Conservation (phyloP, 2,113 vertebrate genomes). For the Albula glossodonta region DNA sequence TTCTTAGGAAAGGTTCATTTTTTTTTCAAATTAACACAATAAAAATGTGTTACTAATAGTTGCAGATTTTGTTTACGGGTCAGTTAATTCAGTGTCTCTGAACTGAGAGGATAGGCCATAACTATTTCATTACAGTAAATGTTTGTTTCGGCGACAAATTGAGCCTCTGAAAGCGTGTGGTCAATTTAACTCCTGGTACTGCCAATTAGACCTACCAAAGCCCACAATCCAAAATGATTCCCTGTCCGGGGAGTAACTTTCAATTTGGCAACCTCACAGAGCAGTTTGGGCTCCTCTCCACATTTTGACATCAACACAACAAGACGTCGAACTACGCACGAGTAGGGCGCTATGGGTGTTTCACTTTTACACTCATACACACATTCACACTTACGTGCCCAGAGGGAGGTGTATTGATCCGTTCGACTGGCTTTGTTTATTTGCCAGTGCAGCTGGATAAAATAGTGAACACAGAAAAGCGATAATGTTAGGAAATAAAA, state of each 20-base stretch:
- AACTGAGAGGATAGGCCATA: no score
- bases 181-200: no score
- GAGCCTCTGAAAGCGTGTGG: no score
- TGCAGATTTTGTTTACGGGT: no score
- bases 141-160: no score
- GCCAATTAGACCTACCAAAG: background rate
- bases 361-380: background rate
- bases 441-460: background rate
- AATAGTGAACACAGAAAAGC: background rate
- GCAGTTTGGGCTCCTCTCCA: background rate
- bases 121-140: no score
- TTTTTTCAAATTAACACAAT: no score
- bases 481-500: background rate
- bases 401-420: background rate
- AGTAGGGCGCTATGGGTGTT: background rate
- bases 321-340: constrained; percentile 13
- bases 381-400: background rate
- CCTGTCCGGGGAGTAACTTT: background rate
- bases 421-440: background rate
- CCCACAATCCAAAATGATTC: background rate
- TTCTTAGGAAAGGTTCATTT: no score
- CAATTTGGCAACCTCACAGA: background rate
- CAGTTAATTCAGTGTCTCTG: no score
- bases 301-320: constrained; percentile 11
- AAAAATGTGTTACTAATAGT: no score